Conservation (phyloP, 2,113 vertebrate species). For the Rhegmatorhina hoffmannsi region DNA sequence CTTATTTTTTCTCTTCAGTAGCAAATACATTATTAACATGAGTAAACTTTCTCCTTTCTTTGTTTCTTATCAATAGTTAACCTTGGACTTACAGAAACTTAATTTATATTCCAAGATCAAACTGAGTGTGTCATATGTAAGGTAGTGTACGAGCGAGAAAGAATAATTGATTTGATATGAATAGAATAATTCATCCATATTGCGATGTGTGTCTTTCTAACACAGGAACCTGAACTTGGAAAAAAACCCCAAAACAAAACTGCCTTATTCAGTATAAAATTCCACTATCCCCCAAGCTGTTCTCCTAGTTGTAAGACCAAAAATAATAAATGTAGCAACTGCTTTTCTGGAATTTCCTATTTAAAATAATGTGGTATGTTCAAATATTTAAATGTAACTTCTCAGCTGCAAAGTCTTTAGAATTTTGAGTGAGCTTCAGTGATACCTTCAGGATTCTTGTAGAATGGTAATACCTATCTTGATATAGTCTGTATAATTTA, state of each 20-base stretch:
- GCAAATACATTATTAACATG: background rate
- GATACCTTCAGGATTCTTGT: background rate
- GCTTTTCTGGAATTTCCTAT: constrained; percentile 63
- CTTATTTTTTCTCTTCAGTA: background rate
- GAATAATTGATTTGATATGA: background rate
- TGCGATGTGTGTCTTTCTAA: background rate
- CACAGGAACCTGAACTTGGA: background rate
- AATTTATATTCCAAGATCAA: background rate
- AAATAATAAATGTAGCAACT: constrained; percentile 39
- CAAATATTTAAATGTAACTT: constrained; percentile 7
- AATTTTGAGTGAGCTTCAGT: constrained; percentile 5
- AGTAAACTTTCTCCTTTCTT: background rate
- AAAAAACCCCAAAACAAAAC: background rate
- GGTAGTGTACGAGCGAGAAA: background rate
- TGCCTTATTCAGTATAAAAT: constrained; percentile 11
- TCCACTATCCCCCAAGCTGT: background rate
- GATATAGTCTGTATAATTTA: background rate
- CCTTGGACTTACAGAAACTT: background rate
- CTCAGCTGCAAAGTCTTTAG: background rate
- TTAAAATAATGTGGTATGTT: constrained; percentile 51
- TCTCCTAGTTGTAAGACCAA: background rate
- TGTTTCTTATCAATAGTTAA: background rate
- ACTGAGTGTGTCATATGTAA: background rate
- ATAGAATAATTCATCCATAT: background rate
- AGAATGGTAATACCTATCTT: background rate